Conservation (phyloP, 2,113 vertebrate species). For the Crotalus helleri region DNA sequence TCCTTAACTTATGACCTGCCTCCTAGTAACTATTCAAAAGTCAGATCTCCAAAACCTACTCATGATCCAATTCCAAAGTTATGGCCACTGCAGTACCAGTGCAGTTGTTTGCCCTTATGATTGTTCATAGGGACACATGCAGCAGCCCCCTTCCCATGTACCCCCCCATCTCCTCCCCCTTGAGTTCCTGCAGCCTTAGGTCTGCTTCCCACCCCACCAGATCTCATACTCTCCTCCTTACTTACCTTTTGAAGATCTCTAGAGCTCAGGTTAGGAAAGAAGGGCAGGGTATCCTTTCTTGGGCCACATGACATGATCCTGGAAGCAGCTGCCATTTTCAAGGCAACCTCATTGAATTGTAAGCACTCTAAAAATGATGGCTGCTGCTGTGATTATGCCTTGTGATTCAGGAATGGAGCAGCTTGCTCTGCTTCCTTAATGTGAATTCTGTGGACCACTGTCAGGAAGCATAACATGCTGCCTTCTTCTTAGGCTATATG, state of each 20-base stretch:
- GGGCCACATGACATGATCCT: background rate
- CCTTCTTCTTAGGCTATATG: background rate
- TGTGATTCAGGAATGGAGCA: background rate
- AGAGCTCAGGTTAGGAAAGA: background rate
- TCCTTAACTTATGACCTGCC: background rate
- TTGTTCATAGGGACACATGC: background rate
- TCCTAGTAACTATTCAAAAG: background rate
- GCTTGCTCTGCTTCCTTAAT: background rate
- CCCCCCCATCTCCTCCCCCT: background rate
- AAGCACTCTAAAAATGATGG: background rate
- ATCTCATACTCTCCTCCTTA: background rate
- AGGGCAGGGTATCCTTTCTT: background rate
- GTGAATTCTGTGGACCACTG: background rate
- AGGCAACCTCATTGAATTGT: background rate
- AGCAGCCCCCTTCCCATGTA: background rate
- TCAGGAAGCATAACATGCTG: background rate
- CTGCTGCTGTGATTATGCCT: background rate
- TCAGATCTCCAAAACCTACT: background rate
- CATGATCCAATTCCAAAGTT: background rate
- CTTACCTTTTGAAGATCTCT: background rate
- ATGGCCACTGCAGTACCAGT: background rate
- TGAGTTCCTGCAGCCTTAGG: background rate
- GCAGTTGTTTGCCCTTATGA: background rate
- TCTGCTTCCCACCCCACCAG: background rate
- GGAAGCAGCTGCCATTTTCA: background rate